A percentile compares a stretch with the other conserved stretches of the same genome.
phyloP scores from a whole-genome alignment of 2,113 vertebrate species.

The Entomyzon cyanotis region DNA sequence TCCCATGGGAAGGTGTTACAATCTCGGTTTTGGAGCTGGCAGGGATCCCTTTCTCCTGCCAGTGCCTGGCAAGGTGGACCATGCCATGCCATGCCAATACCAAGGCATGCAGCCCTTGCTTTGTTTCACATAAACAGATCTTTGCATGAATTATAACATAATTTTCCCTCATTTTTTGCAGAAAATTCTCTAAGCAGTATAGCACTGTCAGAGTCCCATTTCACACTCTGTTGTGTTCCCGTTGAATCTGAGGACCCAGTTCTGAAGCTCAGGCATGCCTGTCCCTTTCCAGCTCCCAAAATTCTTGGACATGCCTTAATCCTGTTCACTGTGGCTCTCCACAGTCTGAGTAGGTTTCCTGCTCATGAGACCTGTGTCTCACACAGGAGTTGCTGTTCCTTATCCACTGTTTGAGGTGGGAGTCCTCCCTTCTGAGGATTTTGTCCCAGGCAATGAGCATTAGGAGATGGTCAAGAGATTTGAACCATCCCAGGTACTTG shows the following conservation, averaged over 20 bases:
- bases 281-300: background rate
- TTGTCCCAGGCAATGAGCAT: background rate
- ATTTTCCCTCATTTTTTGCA: background rate
- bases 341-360: background rate
- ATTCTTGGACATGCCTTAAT: background rate
- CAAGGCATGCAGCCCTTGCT: background rate
- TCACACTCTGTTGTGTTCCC: background rate
- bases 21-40: background rate
- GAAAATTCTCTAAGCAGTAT: background rate
- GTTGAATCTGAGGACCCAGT: background rate
- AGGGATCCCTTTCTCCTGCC: background rate
- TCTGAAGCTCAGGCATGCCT: background rate
- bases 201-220: background rate
- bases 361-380: background rate
- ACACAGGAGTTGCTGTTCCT: background rate
- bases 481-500: background rate
- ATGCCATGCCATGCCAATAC: no score
- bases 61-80: background rate
- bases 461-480: background rate
- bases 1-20: background rate
- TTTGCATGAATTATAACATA: background rate
- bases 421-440: background rate
- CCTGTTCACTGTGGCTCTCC: background rate
- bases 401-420: background rate
- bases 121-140: background rate